These are phyloP conservation scores for Planiliza haematocheilus DNA, from an alignment of 2,113 vertebrate genomes.

Conservation along the genomic window DNA sequence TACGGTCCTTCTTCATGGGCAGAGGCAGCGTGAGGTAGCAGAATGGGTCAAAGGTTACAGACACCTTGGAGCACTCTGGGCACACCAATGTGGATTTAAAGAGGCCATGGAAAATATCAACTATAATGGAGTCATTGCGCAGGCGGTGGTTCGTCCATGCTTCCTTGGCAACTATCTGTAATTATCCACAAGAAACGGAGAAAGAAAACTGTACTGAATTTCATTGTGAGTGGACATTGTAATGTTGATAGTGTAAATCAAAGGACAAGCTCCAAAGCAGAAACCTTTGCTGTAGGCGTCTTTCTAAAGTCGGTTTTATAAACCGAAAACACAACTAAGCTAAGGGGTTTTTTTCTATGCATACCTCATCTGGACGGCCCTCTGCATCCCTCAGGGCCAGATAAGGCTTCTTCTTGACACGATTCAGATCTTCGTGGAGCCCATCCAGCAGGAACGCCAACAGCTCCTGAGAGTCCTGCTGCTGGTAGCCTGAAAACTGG, in stretches of 20 bases:
- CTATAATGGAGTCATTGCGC: conserved; percentile 92
- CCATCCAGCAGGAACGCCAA: conserved; percentile 96
- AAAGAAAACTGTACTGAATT: background rate
- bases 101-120: conserved; percentile 93
- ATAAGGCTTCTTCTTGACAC: conserved; percentile 98
- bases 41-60: conserved; percentile 94
- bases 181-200: background rate
- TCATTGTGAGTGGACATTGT: background rate
- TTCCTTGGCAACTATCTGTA: conserved; percentile 91
- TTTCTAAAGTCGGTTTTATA: background rate
- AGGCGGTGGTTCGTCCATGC: conserved; percentile 91
- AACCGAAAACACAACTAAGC: too few species aligned
- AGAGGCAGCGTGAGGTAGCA: conserved; percentile 94
- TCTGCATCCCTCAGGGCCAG: conserved; percentile 93
- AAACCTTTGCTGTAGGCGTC: background rate
- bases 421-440: conserved; percentile 96
- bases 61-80: conserved; percentile 91
- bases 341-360: background rate
- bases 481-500: conserved; percentile 98
- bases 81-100: conserved; percentile 94
- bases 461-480: conserved; percentile 97
- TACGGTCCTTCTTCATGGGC: conserved; percentile 92
- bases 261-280: background rate
- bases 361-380: conserved; percentile 93
- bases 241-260: background rate